Evolutionary conservation across 35 echinoderm and acorn worm species (phyloP).

Genomic region (Lytechinus variegatus): DNA sequence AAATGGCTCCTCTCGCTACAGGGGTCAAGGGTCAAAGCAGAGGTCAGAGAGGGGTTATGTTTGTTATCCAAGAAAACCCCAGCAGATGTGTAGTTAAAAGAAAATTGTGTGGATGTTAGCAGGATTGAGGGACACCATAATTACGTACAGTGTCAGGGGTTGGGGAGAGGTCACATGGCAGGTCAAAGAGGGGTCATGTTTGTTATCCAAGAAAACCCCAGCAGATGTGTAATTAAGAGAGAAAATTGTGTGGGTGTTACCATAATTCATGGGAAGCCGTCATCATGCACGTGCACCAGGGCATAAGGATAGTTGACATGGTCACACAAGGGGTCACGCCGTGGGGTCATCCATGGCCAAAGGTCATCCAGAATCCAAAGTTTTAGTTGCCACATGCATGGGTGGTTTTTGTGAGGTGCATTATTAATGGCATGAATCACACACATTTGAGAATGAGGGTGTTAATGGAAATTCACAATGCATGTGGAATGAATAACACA

Average conservation of each 20-base stretch:
- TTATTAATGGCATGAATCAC: not conserved
- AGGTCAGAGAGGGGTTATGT: not conserved
- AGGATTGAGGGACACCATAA: no score
- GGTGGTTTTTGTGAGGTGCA: not conserved
- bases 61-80: no score
- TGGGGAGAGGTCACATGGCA: not conserved
- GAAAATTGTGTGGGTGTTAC: not conserved
- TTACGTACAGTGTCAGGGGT: not conserved
- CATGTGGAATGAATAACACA: not conserved
- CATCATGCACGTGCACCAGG: not conserved
- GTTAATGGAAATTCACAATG: not conserved
- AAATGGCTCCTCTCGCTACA: constrained; percentile 49
- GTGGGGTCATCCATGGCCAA: not conserved
- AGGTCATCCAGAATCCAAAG: not conserved
- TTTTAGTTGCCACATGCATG: not conserved
- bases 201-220: not conserved
- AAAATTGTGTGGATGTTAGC: no score
- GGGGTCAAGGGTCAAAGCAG: not conserved
- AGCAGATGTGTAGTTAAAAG: no score
- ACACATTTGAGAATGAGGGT: not conserved
- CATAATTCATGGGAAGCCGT: not conserved
- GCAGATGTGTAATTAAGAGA: not conserved
- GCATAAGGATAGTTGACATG: not conserved
- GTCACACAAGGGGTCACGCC: not conserved
- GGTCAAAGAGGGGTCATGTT: not conserved